A percentile compares a stretch with the other conserved stretches of the same genome.
Evolutionary conservation across 2,113 vertebrate genomes (phyloP).

Genomic region (Anhinga rufa): DNA sequence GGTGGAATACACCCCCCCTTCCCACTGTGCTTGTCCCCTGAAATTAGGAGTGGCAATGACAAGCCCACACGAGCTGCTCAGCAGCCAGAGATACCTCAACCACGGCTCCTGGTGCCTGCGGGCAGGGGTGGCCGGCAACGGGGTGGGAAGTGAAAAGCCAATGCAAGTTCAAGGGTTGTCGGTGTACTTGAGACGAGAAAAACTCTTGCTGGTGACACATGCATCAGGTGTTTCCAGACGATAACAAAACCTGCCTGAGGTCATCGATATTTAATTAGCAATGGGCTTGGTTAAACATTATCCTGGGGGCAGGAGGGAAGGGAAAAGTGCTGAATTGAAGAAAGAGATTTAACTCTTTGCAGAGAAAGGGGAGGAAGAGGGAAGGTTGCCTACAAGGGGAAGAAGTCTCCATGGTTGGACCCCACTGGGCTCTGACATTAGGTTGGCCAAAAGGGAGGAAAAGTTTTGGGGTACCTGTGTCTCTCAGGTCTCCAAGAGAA

Average conservation of each 20-base stretch:
- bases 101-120: not conserved
- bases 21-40: not conserved
- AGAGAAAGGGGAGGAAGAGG: not conserved
- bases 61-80: fast-evolving
- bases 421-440: not conserved
- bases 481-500: not conserved
- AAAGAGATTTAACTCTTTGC: constrained; percentile 46
- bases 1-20: not conserved
- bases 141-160: constrained; percentile 2
- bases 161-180: constrained; percentile 10
- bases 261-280: constrained; percentile 67
- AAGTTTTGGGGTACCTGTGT: not conserved
- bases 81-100: not conserved
- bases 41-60: not conserved
- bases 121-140: fast-evolving
- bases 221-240: constrained; percentile 61
- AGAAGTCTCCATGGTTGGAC: not conserved
- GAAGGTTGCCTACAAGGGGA: not conserved
- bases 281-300: constrained; percentile 59
- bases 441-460: not conserved
- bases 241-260: constrained; percentile 65
- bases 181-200: constrained; percentile 42
- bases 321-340: not conserved
- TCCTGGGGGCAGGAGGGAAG: not conserved
- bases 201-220: constrained; percentile 54